These are phyloP conservation scores for Boleophthalmus pectinirostris DNA, from an alignment of 2,113 vertebrate genomes.

Conservation along the genomic window DNA sequence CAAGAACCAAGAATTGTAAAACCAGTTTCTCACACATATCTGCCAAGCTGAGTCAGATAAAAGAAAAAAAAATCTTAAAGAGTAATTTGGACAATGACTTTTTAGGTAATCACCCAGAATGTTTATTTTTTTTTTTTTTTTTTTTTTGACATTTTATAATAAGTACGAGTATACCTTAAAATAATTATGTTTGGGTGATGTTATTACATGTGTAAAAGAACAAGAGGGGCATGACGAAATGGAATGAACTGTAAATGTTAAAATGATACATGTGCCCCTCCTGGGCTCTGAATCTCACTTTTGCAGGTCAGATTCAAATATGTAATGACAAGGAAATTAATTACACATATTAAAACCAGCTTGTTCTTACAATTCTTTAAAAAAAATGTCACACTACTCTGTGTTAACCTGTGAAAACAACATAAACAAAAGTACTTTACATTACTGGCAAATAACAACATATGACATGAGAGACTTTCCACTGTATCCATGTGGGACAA, in stretches of 20 bases:
- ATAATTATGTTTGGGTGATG: constrained; percentile 68
- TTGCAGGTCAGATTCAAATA: constrained; percentile 59
- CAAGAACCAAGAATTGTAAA: too few species aligned
- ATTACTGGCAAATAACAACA: constrained; percentile 53
- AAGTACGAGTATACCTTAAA: too few species aligned
- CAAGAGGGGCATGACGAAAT: constrained; percentile 66
- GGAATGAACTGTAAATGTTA: constrained; percentile 72
- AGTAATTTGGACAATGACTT: too few species aligned
- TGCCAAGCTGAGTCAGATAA: too few species aligned
- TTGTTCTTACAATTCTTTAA: too few species aligned
- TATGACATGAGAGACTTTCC: constrained; percentile 42
- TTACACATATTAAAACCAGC: constrained; percentile 72
- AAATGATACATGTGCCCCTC: constrained; percentile 55
- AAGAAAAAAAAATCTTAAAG: too few species aligned
- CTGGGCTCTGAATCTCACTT: constrained; percentile 57
- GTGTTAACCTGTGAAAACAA: constrained; percentile 44
- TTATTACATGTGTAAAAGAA: constrained; percentile 72
- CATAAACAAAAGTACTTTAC: too few species aligned
- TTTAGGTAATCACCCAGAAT: too few species aligned
- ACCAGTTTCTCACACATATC: too few species aligned
- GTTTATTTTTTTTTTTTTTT: too few species aligned
- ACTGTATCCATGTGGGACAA: constrained; percentile 39
- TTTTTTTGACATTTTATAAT: too few species aligned
- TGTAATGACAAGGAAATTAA: constrained; percentile 75
- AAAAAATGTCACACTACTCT: constrained; percentile 64